A percentile compares a stretch with the other conserved stretches of the same genome.
Evolutionary conservation across 2,113 vertebrate species (phyloP).

Genomic region (Eulemur rufifrons): DNA sequence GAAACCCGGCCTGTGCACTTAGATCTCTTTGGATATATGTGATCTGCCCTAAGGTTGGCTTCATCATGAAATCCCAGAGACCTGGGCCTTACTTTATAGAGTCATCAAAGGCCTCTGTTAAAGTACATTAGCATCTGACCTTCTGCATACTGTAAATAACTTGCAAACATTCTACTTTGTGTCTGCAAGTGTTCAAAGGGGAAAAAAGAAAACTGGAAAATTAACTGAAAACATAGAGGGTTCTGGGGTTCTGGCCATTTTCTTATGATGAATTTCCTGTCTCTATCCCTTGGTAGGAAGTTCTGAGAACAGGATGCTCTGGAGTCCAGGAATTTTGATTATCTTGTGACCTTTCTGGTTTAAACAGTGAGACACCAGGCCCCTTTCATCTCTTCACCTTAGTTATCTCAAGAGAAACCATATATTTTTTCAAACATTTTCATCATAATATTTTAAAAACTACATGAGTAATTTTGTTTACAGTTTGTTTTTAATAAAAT

Average conservation of each 20-base stretch:
- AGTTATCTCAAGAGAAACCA: neutral
- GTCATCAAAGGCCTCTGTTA: neutral
- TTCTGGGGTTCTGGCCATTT: neutral
- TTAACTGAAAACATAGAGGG: neutral
- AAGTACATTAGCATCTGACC: constrained; percentile 25
- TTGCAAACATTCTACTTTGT: neutral
- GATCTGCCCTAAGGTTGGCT: neutral
- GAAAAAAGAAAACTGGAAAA: neutral
- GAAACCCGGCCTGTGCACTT: neutral
- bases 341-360: neutral
- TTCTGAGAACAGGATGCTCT: neutral
- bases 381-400: neutral
- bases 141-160: neutral
- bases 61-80: neutral
- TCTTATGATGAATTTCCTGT: neutral
- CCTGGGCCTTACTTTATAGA: neutral
- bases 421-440: neutral
- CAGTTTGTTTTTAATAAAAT: constrained; percentile 1
- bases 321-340: neutral
- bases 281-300: neutral
- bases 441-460: neutral
- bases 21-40: neutral
- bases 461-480: neutral
- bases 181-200: neutral
- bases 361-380: neutral